Evolutionary conservation across 1,140 invertebrate species (phyloP), one percentile per base, ranked within the genome.

Genomic region (Charaxes varanes): DNA sequence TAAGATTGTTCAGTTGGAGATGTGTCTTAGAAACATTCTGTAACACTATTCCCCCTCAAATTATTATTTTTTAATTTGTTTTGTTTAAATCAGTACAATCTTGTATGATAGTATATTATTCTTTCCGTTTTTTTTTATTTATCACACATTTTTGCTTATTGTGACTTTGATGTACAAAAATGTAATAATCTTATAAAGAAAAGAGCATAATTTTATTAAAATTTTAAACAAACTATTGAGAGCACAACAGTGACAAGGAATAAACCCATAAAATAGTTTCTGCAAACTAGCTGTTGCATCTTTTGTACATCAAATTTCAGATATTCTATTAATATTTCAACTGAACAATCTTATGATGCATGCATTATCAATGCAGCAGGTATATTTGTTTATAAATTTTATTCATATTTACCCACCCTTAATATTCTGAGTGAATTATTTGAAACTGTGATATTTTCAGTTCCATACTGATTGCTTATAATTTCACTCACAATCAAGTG

Each of bases 391-490:
- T n/a, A 21, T 22, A 13, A 37, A 10, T 27, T 37, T 17, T 27
- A 35, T 49, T 24, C 30, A 41, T 28, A 35, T 38, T 40, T 17
- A 7, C 38, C 46, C 18, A 43, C 31, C 24, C 42, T 5, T 16
- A 18, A 35, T 37, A 36, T 41, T 37, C 45, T 47, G 45, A 68
- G 67, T 73, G 65, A 60, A 60, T 71, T 72, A 65, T 71, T 65
- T 67, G 67, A 61, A 72, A 69, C 74, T 79, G 74, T 79, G 74
- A 79, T 79, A 79, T 68, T 71, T 61, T 62, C 70, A 78, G 69
- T 72, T 53, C 45, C 10, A 41, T 67, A 56, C 68, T 78, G 66
- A 66, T 61, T 63, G 65, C 54, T 62, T 43, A 62, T 66, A 63
- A 61, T 55, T 62, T 67, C 62, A 67, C 62, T 62, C 44, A 50